Evolutionary conservation across 2,113 vertebrate species (phyloP).

Genomic region (Motacilla tschutschensis): DNA sequence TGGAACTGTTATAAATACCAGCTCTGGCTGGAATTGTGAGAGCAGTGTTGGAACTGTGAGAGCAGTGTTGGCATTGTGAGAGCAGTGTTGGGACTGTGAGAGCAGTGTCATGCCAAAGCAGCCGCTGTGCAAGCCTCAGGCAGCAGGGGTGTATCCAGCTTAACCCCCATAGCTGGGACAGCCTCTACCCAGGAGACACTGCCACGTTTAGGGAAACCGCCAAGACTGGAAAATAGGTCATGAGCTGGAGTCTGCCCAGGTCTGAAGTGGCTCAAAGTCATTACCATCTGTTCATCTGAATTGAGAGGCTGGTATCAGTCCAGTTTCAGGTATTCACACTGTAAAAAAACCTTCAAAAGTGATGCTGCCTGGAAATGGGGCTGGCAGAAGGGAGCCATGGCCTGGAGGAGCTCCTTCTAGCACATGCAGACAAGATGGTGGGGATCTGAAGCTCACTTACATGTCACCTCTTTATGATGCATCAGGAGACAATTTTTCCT

Average conservation of each 20-base stretch:
- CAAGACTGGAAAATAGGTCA: constrained; percentile 34
- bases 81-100: neutral
- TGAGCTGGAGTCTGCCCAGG: constrained; percentile 35
- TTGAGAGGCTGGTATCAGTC: neutral
- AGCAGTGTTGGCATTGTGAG: neutral
- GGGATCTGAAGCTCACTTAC: neutral
- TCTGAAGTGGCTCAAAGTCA: constrained; percentile 42
- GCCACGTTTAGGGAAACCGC: neutral
- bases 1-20: neutral
- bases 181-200: neutral
- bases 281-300: constrained; percentile 52
- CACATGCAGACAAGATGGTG: neutral
- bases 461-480: neutral
- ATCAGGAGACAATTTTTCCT: neutral
- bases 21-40: neutral
- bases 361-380: neutral
- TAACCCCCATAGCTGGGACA: neutral
- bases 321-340: neutral
- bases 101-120: neutral
- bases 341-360: neutral
- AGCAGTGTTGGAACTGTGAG: neutral
- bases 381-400: neutral
- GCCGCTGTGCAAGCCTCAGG: accelerated
- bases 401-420: neutral
- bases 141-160: neutral